phyloP scores from a whole-genome alignment of 2,113 vertebrate genomes.

The Calyptommatus sinebrachiatus region DNA sequence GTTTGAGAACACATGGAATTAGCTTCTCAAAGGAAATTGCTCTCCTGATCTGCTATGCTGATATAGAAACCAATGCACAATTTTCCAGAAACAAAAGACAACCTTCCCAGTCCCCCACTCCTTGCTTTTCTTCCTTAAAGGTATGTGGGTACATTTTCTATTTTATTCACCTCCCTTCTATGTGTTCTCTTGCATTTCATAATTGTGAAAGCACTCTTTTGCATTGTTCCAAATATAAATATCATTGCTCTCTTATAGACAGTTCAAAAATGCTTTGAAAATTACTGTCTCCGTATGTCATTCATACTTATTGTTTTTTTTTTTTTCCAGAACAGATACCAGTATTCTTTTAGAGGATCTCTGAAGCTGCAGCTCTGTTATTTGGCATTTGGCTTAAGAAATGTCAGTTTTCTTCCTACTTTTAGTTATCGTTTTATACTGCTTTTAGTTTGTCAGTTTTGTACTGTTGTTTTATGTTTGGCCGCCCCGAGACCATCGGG shows the following conservation, averaged over 20 bases:
- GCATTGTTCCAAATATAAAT: neutral
- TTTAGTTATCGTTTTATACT: too few relatives aligned
- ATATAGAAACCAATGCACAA: constrained; percentile 7
- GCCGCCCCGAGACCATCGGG: too few relatives aligned
- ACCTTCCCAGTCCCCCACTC: neutral
- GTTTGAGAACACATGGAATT: constrained; percentile 36
- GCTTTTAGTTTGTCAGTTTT: too few relatives aligned
- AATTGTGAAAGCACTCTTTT: neutral
- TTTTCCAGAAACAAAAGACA: constrained; percentile 17
- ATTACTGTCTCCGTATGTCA: neutral
- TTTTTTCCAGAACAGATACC: neutral
- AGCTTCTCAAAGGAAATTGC: constrained; percentile 33
- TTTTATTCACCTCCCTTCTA: neutral
- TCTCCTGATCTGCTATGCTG: constrained; percentile 23
- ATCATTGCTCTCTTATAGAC: neutral
- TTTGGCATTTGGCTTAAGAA: too few relatives aligned
- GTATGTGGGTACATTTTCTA: too few relatives aligned
- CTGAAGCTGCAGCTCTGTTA: too few relatives aligned
- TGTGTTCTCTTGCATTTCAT: neutral
- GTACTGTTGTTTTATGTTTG: too few relatives aligned
- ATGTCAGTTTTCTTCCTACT: too few relatives aligned
- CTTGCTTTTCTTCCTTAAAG: neutral
- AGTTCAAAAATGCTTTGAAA: neutral
- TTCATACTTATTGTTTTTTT: neutral
- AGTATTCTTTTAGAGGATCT: too few relatives aligned